Evolutionary conservation across 2,888 invertebrate species (phyloP).

Genomic region (Caenorhabditis afra): DNA sequence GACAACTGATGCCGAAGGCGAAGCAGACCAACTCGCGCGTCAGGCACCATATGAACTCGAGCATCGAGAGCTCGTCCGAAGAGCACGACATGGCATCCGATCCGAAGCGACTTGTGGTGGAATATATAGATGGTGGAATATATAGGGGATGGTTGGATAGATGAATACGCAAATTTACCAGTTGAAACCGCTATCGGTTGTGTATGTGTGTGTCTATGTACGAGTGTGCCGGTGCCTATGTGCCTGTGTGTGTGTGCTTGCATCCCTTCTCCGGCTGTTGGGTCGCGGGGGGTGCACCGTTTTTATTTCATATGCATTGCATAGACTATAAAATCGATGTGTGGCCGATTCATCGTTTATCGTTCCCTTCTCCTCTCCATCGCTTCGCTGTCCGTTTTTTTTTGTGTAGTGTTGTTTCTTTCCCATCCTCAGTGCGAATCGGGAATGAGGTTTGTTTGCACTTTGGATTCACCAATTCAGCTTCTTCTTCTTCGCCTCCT

Average conservation of each 20-base stretch:
- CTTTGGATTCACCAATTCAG: slow-evolving; percentile 44
- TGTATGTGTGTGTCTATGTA: not conserved
- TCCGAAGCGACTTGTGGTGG: too few species aligned
- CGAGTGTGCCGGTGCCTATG: not conserved
- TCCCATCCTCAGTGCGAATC: not conserved
- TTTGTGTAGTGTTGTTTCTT: not conserved
- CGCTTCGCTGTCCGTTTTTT: not conserved
- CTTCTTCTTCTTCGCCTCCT: too few species aligned
- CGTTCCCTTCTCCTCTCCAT: not conserved
- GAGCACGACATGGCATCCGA: slow-evolving; percentile 26
- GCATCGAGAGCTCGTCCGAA: not conserved
- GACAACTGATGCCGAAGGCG: slow-evolving; percentile 40
- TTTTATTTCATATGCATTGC: slow-evolving; percentile 2
- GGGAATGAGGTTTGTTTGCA: slow-evolving; percentile 19
- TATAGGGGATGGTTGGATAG: not conserved
- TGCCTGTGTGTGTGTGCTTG: not conserved
- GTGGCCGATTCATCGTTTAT: not conserved
- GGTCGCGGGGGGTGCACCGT: too few species aligned
- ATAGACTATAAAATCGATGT: slow-evolving; percentile 7
- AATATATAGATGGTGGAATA: not conserved
- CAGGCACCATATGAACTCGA: slow-evolving; percentile 11
- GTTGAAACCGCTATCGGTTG: not conserved
- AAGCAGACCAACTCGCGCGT: slow-evolving; percentile 51
- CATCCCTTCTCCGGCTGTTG: not conserved
- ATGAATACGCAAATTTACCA: not conserved